A percentile compares a stretch with the other conserved stretches of the same genome.
These are phyloP conservation scores for Gobionotothen gibberifrons DNA, from an alignment of 2,797 vertebrate species.

Conservation along the genomic window DNA sequence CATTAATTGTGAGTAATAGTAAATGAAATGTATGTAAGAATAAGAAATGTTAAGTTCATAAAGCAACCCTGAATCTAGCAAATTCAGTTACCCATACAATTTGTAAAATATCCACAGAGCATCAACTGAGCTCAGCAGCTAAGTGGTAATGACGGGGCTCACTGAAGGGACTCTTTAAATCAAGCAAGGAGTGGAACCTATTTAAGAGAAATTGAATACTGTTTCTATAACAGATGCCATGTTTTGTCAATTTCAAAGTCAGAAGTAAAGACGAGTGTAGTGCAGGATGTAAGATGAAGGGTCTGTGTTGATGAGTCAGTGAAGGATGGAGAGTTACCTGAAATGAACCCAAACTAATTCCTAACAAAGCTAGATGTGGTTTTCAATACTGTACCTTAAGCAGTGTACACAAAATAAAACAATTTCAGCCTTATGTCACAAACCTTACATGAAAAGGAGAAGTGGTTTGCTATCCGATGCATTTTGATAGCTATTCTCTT, in stretches of 20 bases:
- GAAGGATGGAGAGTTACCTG: not conserved
- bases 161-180: conserved; percentile 5
- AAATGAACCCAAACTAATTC: not conserved
- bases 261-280: not conserved
- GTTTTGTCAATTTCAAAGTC: conserved; percentile 18
- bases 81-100: conserved; percentile 18
- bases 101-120: conserved; percentile 18
- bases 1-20: not conserved
- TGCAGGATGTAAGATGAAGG: not conserved
- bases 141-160: conserved; percentile 20
- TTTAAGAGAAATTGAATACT: not conserved
- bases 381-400: too few relatives aligned
- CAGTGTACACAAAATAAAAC: too few relatives aligned
- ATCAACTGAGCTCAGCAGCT: conserved; percentile 4
- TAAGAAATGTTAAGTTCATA: not conserved
- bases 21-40: conserved; percentile 4
- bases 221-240: conserved; percentile 23
- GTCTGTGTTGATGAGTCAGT: not conserved
- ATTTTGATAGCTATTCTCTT: not conserved
- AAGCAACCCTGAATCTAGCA: not conserved
- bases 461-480: not conserved
- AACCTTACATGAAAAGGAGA: not conserved
- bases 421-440: not conserved
- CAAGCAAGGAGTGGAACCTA: not conserved
- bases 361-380: not conserved